Conservation (phyloP, 2,113 vertebrate genomes). For the Cyanoderma ruficeps region DNA sequence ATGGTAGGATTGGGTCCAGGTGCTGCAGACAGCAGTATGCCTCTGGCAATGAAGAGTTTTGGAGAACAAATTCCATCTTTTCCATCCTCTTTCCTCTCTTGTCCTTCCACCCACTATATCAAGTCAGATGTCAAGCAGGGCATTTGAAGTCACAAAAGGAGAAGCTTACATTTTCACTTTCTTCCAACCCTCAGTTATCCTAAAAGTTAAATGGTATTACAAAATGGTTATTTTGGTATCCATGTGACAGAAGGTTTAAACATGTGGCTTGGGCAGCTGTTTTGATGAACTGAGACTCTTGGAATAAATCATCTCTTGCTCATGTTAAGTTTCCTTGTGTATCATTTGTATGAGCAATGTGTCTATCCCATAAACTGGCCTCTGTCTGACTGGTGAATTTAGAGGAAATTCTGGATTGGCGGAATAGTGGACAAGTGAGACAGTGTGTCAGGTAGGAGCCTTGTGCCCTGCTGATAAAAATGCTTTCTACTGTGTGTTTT, state of each 20-base stretch:
- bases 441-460: background rate
- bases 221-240: background rate
- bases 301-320: background rate
- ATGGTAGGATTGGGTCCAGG: background rate
- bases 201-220: background rate
- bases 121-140: background rate
- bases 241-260: background rate
- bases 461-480: background rate
- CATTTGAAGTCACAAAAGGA: background rate
- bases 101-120: background rate
- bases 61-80: background rate
- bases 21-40: background rate
- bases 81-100: background rate
- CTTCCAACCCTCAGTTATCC: background rate
- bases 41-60: background rate
- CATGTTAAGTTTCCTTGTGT: background rate
- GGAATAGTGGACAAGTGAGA: too few species aligned
- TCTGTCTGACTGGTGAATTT: background rate
- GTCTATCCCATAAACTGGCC: background rate
- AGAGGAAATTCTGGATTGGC: background rate
- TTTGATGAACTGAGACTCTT: background rate
- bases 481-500: background rate
- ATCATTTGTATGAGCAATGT: background rate
- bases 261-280: background rate
- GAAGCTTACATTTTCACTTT: background rate